Evolutionary conservation across 2,113 vertebrate genomes (phyloP).

Genomic region (Chloropsis hardwickii): DNA sequence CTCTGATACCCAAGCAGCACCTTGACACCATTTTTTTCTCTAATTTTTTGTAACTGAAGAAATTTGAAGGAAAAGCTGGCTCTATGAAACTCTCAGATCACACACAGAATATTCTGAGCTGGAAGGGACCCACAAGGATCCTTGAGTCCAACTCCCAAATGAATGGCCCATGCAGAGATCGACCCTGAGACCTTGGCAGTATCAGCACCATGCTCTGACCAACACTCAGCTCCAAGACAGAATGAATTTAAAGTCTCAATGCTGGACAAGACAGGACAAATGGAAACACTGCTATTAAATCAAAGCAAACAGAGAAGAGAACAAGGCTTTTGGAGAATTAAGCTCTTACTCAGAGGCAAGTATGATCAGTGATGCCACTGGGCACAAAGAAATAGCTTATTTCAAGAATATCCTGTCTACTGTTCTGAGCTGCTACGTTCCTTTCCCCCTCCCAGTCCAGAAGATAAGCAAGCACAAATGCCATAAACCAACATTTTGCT

Average conservation of each 20-base stretch:
- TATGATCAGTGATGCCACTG: neutral
- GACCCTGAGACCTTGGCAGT: neutral
- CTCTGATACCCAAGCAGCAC: neutral
- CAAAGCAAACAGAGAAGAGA: neutral
- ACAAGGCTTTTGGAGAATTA: neutral
- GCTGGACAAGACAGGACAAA: slow-evolving; percentile 21
- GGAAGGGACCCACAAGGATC: neutral
- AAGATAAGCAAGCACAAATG: slow-evolving; percentile 2
- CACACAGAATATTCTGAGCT: neutral
- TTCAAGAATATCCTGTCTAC: neutral
- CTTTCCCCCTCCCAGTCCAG: neutral
- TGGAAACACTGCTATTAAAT: neutral
- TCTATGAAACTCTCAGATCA: neutral
- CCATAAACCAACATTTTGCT: neutral
- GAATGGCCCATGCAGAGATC: neutral
- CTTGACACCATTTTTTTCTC: neutral
- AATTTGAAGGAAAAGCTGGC: neutral
- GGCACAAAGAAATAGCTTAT: neutral
- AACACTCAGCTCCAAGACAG: neutral
- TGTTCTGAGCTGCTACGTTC: neutral
- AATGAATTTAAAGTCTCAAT: neutral
- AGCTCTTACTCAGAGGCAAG: neutral
- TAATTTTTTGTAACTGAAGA: neutral
- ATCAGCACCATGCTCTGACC: neutral
- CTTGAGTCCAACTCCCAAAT: neutral